phyloP scores from a whole-genome alignment of 2,113 vertebrate genomes.

The Todiramphus saurophagus region DNA sequence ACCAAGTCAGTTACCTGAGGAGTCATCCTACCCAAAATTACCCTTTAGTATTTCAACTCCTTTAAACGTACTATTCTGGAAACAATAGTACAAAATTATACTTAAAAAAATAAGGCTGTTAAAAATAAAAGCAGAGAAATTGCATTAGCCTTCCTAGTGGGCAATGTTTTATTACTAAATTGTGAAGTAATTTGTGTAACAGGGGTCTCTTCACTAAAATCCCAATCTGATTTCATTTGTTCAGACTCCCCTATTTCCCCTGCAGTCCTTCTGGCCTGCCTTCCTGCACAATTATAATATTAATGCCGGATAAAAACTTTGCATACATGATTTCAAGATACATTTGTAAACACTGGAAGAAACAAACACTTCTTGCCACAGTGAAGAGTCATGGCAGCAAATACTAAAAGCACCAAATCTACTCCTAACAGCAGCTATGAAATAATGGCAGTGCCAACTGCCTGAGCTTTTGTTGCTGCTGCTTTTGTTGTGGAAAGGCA shows the following conservation, averaged over 20 bases:
- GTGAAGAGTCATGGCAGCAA: neutral
- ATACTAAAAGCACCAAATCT: neutral
- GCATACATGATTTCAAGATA: neutral
- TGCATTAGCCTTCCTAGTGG: neutral
- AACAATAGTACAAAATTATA: neutral
- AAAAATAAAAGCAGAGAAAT: neutral
- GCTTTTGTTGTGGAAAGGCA: neutral
- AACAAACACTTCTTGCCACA: neutral
- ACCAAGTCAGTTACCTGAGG: neutral
- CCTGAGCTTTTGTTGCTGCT: neutral
- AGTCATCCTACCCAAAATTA: neutral
- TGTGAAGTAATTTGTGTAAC: neutral
- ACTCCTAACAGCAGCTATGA: neutral
- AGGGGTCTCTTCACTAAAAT: neutral
- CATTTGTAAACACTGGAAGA: neutral
- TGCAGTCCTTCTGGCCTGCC: neutral
- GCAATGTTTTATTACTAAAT: neutral
- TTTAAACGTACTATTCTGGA: neutral
- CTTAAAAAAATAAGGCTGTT: neutral
- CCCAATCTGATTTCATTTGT: neutral
- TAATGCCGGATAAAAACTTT: neutral
- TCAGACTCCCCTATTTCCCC: neutral
- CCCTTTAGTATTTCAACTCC: neutral
- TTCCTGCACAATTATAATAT: neutral
- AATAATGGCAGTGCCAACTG: neutral